phyloP scores from a whole-genome alignment of 2,113 vertebrate species.

The Pterophyllum scalare region DNA sequence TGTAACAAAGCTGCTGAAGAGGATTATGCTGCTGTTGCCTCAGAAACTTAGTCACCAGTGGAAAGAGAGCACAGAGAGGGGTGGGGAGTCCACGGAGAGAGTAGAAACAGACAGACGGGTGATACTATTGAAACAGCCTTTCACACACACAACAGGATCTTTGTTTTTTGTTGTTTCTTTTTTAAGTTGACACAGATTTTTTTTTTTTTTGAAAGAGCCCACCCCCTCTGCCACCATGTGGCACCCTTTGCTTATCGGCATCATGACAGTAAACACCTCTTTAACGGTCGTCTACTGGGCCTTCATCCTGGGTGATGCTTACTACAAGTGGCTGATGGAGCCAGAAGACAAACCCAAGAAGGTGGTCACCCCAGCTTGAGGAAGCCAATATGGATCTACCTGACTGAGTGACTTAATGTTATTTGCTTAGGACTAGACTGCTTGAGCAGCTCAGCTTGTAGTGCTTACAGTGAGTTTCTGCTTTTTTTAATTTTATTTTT shows the following conservation, averaged over 20 bases:
- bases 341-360: conserved; percentile 68
- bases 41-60: conserved; percentile 68
- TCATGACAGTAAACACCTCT: conserved; percentile 69
- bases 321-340: conserved; percentile 63
- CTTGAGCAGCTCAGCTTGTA: conserved; percentile 36
- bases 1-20: conserved; percentile 72
- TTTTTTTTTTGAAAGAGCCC: background rate
- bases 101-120: conserved; percentile 8
- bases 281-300: conserved; percentile 73
- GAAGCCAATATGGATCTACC: conserved; percentile 31
- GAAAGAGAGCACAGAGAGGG: conserved; percentile 46
- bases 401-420: conserved; percentile 27
- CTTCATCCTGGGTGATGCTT: conserved; percentile 68
- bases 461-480: conserved; percentile 35
- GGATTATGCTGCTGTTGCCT: conserved; percentile 71
- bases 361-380: conserved; percentile 64
- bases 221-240: conserved; percentile 59
- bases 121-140: conserved; percentile 30
- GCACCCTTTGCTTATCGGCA: conserved; percentile 75
- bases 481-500: background rate
- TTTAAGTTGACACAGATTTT: conserved; percentile 38
- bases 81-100: conserved; percentile 38
- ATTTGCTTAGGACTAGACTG: conserved; percentile 46
- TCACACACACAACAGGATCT: conserved; percentile 21
- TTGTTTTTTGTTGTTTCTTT: background rate